Base-by-base conservation (phyloP, 2,888 invertebrate genomes). In the Steromphala cineraria region DNA sequence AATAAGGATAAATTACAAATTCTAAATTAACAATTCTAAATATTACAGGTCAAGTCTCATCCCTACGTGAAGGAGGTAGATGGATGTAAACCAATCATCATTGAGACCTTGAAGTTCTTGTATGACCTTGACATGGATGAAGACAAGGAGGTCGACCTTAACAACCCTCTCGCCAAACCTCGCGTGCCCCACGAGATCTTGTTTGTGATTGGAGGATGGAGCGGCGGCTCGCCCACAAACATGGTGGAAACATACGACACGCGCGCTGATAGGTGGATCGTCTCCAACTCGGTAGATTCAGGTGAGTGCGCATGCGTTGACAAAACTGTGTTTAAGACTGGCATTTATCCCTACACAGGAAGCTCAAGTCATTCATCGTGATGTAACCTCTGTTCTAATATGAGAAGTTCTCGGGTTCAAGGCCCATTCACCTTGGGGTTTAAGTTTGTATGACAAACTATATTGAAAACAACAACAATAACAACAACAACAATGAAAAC, bases 111-210 rank as follows among this genome's bases (percentile, higher is more conserved):
- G 55, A 97, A 97, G 92, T 98, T 98, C 93, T 95, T 98, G 74
- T 98, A 98, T 94, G 98, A 98, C 92, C 94, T 98, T 91, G 98
- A 98, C 94, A 97, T 97, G 95, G 97, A 97, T 84, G 95, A 95
- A 91, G 96, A 94, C 76, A 94, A 96, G 91, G 96, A 97, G 75
- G 88, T 93, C 5, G 94, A 94, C 84, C 86, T 93, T 19, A 90
- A 89, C 86, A 95, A 96, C 90, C 95, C 95, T 0, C 89, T 96
- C 53, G 94, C 95, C 10, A 94, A 95, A 82, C 97, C 97, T 0
- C 94, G 97, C 82, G 95, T 96, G n/a, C 94, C 94, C 0, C 91
- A 93, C 83, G 94, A 94, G 87, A 90, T 94, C 31, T 87, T 94
- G 55, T 94, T 95, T 85, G 94, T 94, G 3, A 91, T 94, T 75